A percentile compares a stretch with the other conserved stretches of the same genome.
phyloP scores from a whole-genome alignment of 2,113 vertebrate species.

The Ia io region DNA sequence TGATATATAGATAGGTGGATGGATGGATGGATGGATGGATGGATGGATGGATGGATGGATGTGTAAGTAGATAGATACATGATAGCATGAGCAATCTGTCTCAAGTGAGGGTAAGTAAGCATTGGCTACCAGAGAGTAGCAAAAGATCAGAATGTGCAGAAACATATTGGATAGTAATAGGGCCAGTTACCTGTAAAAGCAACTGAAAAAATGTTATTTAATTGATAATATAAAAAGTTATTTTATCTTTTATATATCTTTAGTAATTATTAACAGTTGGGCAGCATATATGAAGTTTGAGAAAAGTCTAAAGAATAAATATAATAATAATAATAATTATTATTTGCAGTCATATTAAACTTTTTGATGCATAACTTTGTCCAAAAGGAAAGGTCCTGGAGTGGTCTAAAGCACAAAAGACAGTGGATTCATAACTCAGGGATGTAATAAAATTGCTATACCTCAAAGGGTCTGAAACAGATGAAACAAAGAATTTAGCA shows the following conservation, averaged over 20 bases:
- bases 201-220: not conserved
- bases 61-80: not conserved
- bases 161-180: not conserved
- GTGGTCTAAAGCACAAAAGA: not conserved
- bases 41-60: not conserved
- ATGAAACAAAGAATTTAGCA: not conserved
- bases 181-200: not conserved
- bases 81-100: not conserved
- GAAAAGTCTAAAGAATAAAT: too few species aligned
- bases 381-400: not conserved
- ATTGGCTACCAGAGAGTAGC: slow-evolving; percentile 45
- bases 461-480: not conserved
- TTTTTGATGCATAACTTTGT: not conserved
- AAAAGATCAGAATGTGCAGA: not conserved
- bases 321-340: too few species aligned
- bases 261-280: too few species aligned
- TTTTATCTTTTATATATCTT: too few species aligned
- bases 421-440: not conserved
- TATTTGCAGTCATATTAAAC: not conserved
- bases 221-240: too few species aligned
- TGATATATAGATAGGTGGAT: not conserved
- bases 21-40: too few species aligned
- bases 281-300: too few species aligned
- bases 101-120: not conserved
- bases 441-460: not conserved